Base-by-base conservation (phyloP, 2,888 invertebrate genomes). In the Nomada hirtipes region DNA sequence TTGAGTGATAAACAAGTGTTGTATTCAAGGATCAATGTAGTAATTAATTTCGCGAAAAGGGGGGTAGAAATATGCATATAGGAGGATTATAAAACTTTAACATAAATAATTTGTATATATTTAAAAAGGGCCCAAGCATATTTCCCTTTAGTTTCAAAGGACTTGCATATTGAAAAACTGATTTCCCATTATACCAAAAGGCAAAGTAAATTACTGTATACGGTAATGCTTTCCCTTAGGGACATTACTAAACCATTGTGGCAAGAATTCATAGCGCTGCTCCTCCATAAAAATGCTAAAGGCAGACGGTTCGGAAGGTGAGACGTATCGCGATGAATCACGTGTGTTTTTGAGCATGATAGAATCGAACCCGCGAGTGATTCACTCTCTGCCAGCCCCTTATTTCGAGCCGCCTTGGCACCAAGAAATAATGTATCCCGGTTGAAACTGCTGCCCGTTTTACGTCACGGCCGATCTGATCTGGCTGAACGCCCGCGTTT, bases 401-500 rank as follows among this genome's bases (percentile, higher is more conserved):
- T 79, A 76, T 70, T 76, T 70, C 74, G 72, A 75, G 57, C 77
- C 67, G 65, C 59, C 76, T 80, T 76, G 83, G 76, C 76, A 76
- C 61, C 78, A 57, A 73, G 78, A 23, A 81, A 81, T 84, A 81
- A 85, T 84, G 85, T 81, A 84, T 83, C 80, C 59, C 68, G 72
- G 59, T 81, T 55, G 76, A 70, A 79, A 73, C 79, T 76, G 67
- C 64, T 64, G 67, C 69, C 70, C 80, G 82, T 82, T 83, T 79
- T 72, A 63, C 85, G 79, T 85, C 78, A 80, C 60, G 65, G 29
- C 53, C 72, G 78, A 85, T 80, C 85, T 57, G 79, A 83, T 83
- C 83, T 86, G 85, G 85, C 86, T 42, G 77, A 84, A 76, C 79
- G 82, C 85, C 82, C 84, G 80, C 73, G 69, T 78, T 86, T 85